Evolutionary conservation across 2,113 vertebrate genomes (phyloP).

Genomic region (Hystrix brachyura): DNA sequence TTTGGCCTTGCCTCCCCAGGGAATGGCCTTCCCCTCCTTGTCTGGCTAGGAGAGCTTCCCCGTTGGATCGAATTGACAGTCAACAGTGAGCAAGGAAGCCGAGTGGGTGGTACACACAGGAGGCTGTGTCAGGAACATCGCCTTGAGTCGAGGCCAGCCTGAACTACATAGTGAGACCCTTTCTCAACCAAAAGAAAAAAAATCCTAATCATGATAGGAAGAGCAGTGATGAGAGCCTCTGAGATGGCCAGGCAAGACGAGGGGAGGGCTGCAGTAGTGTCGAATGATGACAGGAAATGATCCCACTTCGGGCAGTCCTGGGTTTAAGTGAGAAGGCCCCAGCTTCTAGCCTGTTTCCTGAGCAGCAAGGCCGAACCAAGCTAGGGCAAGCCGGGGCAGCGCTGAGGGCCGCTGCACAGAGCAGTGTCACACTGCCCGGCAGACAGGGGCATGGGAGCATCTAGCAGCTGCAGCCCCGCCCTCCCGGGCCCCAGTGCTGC

Average conservation of each 20-base stretch:
- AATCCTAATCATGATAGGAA: neutral
- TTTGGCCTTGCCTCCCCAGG: neutral
- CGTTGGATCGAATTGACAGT: neutral
- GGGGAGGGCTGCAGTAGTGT: neutral
- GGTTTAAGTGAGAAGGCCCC: neutral
- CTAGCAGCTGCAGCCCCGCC: conserved; percentile 69
- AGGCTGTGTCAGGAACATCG: neutral
- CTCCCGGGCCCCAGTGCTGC: conserved; percentile 12
- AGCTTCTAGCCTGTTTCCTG: neutral
- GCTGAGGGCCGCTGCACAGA: neutral
- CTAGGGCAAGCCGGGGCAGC: neutral
- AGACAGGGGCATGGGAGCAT: conserved; percentile 60
- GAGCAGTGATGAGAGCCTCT: neutral
- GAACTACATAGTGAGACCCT: neutral
- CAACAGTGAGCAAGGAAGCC: neutral
- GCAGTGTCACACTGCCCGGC: conserved; percentile 23
- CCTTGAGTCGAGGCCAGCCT: neutral
- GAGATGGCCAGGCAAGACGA: neutral
- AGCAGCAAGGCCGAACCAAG: neutral
- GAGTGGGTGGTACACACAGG: neutral
- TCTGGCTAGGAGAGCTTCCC: neutral
- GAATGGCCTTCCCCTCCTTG: neutral
- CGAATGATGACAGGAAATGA: conserved; percentile 1
- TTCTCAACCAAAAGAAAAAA: neutral
- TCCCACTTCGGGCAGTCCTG: neutral